phyloP scores from a whole-genome alignment of 64 coral and sea anemone species.

The Stichodactyla mertensii region DNA sequence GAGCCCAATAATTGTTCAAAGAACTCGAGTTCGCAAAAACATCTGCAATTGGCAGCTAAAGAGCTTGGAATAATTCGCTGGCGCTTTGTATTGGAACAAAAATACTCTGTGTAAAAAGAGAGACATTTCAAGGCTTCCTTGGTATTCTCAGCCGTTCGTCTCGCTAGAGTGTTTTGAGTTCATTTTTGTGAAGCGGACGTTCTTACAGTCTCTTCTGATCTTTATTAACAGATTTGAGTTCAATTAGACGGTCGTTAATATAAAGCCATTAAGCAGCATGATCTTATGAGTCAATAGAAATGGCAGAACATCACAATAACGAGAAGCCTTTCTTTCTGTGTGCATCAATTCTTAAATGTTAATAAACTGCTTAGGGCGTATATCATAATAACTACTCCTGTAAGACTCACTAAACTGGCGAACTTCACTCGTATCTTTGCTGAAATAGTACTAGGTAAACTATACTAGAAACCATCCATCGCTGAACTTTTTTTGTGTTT shows the following conservation, averaged over 20 bases:
- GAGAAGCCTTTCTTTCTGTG: neutral
- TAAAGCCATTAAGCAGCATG: neutral
- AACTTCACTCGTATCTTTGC: too few species aligned
- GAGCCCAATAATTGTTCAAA: neutral
- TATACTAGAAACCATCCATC: too few species aligned
- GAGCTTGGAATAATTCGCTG: neutral
- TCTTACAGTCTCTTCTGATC: neutral
- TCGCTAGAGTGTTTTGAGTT: neutral
- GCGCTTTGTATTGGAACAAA: neutral
- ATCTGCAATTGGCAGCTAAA: neutral
- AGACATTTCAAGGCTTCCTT: neutral
- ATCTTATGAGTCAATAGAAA: neutral
- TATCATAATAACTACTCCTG: neutral
- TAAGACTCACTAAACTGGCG: neutral
- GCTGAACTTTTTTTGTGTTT: too few species aligned
- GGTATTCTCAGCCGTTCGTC: neutral
- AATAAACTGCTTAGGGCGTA: neutral
- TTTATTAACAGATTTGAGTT: constrained; percentile 4
- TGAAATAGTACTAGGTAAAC: too few species aligned
- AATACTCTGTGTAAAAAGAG: neutral
- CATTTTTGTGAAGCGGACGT: neutral
- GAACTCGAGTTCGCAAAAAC: neutral
- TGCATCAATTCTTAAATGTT: neutral
- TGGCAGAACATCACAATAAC: neutral
- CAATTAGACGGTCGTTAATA: neutral